Conservation (phyloP, 1,140 invertebrate species). For the Chymomyza costata region DNA sequence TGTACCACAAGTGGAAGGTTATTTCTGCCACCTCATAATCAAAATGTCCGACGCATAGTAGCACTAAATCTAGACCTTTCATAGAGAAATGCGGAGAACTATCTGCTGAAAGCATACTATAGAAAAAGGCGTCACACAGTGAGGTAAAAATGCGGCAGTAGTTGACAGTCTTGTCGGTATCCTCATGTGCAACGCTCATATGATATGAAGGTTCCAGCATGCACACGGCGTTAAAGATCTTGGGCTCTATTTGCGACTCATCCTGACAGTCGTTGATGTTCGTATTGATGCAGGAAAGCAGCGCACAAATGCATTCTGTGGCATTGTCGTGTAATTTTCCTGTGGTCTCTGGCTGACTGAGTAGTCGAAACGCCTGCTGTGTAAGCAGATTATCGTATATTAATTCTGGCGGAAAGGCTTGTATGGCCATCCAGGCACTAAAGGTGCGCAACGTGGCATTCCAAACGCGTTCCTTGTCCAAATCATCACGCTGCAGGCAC, state of each 20-base stretch:
- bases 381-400: conserved; percentile 83
- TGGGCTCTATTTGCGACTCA: conserved; percentile 82
- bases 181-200: conserved; percentile 93
- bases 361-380: conserved; percentile 82
- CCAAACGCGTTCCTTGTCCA: conserved; percentile 76
- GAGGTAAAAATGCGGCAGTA: conserved; percentile 97
- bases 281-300: conserved; percentile 87
- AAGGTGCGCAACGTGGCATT: conserved; percentile 85
- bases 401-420: conserved; percentile 81
- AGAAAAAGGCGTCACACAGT: conserved; percentile 92
- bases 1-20: conserved; percentile 98
- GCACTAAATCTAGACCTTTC: conserved; percentile 90
- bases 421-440: conserved; percentile 86
- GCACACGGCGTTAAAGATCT: conserved; percentile 88
- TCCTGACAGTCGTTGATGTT: conserved; percentile 74
- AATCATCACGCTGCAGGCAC: conserved; percentile 79
- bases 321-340: conserved; percentile 91
- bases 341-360: conserved; percentile 79
- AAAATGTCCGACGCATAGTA: conserved; percentile 96
- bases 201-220: conserved; percentile 91
- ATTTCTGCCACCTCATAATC: conserved; percentile 99
- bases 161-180: conserved; percentile 92
- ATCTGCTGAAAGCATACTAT: conserved; percentile 82
- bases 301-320: conserved; percentile 92
- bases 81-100: conserved; percentile 86